phyloP scores from a whole-genome alignment of 2,113 vertebrate species.

The Taxidea taxus region DNA sequence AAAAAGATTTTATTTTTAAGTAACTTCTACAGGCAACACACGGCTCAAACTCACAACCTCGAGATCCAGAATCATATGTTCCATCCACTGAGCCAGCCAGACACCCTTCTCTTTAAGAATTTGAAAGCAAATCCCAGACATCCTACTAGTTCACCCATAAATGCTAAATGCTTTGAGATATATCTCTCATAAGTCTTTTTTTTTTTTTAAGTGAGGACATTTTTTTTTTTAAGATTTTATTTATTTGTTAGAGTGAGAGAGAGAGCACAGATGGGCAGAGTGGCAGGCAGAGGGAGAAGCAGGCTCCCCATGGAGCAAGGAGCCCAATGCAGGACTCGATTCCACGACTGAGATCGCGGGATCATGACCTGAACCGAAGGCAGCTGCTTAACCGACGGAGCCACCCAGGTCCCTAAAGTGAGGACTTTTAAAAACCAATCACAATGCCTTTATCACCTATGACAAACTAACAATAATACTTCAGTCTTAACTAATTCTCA shows the following conservation, averaged over 20 bases:
- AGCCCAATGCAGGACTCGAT: too few relatives aligned
- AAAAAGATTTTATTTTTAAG: background rate
- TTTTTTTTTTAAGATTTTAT: too few relatives aligned
- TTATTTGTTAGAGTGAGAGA: too few relatives aligned
- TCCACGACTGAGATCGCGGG: too few relatives aligned
- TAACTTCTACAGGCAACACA: background rate
- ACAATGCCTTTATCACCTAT: background rate
- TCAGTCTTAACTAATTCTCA: constrained; percentile 12
- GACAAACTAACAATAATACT: background rate
- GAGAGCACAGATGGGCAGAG: too few relatives aligned
- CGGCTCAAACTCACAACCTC: background rate
- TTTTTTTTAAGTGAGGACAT: background rate
- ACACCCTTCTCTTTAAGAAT: background rate
- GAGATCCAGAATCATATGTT: background rate
- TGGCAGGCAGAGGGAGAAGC: too few relatives aligned
- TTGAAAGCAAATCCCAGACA: constrained; percentile 4
- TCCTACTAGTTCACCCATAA: background rate
- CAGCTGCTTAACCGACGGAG: too few relatives aligned
- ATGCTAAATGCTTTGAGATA: background rate
- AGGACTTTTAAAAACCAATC: background rate
- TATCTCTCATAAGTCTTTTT: background rate
- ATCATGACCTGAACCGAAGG: too few relatives aligned
- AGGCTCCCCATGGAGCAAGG: too few relatives aligned
- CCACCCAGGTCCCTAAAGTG: background rate
- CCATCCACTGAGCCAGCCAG: background rate